These are phyloP conservation scores for Nymphalis urticae DNA, from an alignment of 2,888 invertebrate genomes.

Conservation along the genomic window DNA sequence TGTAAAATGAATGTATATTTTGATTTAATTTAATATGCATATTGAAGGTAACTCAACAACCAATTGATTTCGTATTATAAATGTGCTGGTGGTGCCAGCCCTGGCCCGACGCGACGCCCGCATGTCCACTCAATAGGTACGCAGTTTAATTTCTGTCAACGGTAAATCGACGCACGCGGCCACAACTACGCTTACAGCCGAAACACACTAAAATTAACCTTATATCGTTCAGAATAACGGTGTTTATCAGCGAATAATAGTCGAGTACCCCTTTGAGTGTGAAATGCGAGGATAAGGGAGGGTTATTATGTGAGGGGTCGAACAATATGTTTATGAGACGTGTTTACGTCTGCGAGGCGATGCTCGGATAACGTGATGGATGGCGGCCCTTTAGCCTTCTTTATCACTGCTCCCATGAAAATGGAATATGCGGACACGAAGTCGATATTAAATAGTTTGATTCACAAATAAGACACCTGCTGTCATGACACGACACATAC, in stretches of 20 bases:
- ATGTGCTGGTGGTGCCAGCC: constrained; percentile 29
- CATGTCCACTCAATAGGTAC: constrained; percentile 46
- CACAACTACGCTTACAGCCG: constrained; percentile 13
- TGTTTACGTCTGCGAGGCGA: constrained; percentile 45
- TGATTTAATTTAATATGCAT: too few species aligned
- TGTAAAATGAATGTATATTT: too few species aligned
- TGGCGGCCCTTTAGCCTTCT: constrained; percentile 17
- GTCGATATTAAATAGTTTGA: neutral
- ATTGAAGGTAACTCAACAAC: too few species aligned
- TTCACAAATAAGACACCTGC: neutral
- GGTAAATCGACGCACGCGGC: constrained; percentile 38
- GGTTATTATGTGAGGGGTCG: constrained; percentile 31
- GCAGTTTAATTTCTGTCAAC: constrained; percentile 50
- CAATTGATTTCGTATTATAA: too few species aligned
- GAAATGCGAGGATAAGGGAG: constrained; percentile 37
- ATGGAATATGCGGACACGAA: constrained; percentile 3
- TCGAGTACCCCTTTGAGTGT: constrained; percentile 39
- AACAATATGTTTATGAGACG: constrained; percentile 52
- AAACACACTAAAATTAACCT: constrained; percentile 17
- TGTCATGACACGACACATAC: too few species aligned
- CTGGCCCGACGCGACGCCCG: constrained; percentile 45
- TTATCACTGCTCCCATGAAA: constrained; percentile 24
- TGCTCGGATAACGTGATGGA: constrained; percentile 32
- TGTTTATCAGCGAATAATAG: neutral
- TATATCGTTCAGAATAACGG: constrained; percentile 5